Evolutionary conservation across 1,140 invertebrate genomes (phyloP), one percentile per base, ranked within the genome.

Genomic region (Dufourea novaeangliae): DNA sequence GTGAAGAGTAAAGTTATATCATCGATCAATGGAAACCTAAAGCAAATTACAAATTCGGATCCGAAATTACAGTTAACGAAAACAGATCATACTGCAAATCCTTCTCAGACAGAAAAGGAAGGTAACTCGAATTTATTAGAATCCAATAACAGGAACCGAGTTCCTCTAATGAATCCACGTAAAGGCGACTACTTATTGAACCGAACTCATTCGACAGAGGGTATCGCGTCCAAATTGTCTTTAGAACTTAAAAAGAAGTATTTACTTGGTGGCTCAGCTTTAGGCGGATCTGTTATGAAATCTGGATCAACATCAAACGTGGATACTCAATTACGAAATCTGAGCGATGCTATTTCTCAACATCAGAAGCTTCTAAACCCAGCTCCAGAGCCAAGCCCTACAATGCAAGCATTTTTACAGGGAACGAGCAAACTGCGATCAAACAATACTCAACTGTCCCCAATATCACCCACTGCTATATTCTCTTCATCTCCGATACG

Each of bases 341-440:
- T 98, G 79, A 95, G 97, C 46, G 96, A 96, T 34, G 96, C 95
- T 70, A 98, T 98, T 74, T 97, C 97, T 1, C 97, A 98, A 88
- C 96, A 97, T 83, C 97, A 98, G 87, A 98, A 98, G 86, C 90
- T 97, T 73, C 88, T 98, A 44, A 96, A 97, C 90, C 96, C 97
- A 0, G 96, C 97, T 0, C 93, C 95, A 0, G 94, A 95, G 77
- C 95, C 96, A 10, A 96, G 95, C 88, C 94, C 95, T 2, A 94
- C 95, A 25, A 96, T 96, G 95, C 95, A 96, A 84, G 95, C 94
- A 2, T 96, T 96, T 85, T 88, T 95, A 0, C 93, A 94, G 77
- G 82, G 82, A 32, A 91, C 93, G 0, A 92, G 90, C 22, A 94
- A 93, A 62, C 72, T 94, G 7, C 88, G 87, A 29, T 64, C 85